Evolutionary conservation across 2,797 vertebrate genomes (phyloP).

Genomic region (Sebastes taczanowskii): DNA sequence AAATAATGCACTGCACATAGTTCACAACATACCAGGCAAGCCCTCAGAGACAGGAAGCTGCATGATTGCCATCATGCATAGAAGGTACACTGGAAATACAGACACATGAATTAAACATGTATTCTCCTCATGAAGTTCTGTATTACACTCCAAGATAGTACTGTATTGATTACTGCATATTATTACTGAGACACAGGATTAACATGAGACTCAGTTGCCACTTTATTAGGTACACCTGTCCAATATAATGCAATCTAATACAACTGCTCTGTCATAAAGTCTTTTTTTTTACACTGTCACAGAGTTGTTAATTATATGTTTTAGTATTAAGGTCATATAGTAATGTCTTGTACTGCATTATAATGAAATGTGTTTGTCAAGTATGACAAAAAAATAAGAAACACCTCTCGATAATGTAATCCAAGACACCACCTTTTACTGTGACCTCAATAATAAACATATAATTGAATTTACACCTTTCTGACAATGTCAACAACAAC

Average conservation of each 20-base stretch:
- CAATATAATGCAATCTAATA: neutral
- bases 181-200: neutral
- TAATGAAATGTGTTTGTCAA: neutral
- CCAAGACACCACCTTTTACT: neutral
- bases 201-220: neutral
- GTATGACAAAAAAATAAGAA: neutral
- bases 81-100: conserved; percentile 14
- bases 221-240: neutral
- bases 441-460: neutral
- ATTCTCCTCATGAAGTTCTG: neutral
- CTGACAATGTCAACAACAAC: neutral
- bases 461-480: neutral
- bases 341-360: neutral
- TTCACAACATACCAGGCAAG: neutral
- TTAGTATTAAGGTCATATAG: neutral
- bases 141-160: neutral
- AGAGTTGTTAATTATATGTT: neutral
- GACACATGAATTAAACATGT: neutral
- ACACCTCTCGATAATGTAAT: neutral
- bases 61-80: neutral
- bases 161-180: neutral
- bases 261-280: neutral
- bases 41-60: accelerated
- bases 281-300: neutral
- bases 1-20: neutral